Evolutionary conservation across 2,113 vertebrate species (phyloP), one percentile per base, ranked within the genome.

Genomic region (Rhinogobius similis): DNA sequence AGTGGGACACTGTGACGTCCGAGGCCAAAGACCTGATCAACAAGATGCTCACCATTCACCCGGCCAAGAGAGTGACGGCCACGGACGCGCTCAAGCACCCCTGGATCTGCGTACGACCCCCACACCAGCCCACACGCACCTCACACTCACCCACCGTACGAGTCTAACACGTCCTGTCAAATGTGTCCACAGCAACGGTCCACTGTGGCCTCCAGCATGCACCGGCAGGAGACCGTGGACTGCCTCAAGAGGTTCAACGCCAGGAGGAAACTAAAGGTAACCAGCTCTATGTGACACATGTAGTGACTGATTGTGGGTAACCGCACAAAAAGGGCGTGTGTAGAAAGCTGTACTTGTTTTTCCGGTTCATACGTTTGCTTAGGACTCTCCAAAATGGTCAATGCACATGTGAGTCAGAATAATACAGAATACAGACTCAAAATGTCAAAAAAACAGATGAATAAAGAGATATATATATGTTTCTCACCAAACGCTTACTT

Each of bases 1-100:
- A 99, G 86, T 98, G 97, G 97, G 97, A 99, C 87, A 99, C 97
- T 0, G 97, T 99, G 85, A 99, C 97, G 50, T 96, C 97, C 48
- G 97, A 99, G 90, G 97, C 97, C 84, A 99, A 99, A 94, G 97
- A 99, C 87, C 94, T 99, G 65, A 99, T 99, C 90, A 99, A 98
- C 76, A 98, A 98, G 92, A 98, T 99, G 97, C 93, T 99, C 73
- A 99, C 97, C 48, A 98, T 99, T 73, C 98, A 99, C 78, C 97
- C 97, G 23, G 96, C 93, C 56, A 99, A 98, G 87, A 94, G 97
- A 53, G 95, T 98, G 87, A 96, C 94, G 0, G 97, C 96, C 56
- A 92, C 95, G 0, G 96, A 99, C 67, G 96, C 94, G 0, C 94
- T 98, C 66, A 99, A 98, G 81, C 97, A 99, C 78, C 97, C 97